Evolutionary conservation across 2,888 invertebrate genomes (phyloP), one percentile per base, ranked within the genome.

Genomic region (Acrobasis repandana): DNA sequence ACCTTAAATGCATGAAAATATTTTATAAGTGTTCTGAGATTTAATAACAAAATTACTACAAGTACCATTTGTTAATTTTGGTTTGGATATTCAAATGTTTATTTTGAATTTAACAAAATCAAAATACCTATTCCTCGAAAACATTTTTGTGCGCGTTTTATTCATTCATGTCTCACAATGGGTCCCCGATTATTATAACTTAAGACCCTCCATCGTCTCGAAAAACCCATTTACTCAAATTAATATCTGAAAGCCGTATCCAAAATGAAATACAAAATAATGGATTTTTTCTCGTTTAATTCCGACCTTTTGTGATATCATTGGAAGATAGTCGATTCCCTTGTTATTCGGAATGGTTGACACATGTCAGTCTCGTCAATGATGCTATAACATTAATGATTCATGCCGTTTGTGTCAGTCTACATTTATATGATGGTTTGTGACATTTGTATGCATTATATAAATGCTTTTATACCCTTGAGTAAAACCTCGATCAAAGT

Each of bases 171-270:
- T 38, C 18, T 18, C 16, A 54, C 54, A 54, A 54, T 38, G 10
- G 54, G 14, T 38, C 43, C 38, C 54, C 38, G 54, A 54, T 54
- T 38, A 54, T 54, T 54, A 18, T 43, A 38, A 54, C 54, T 54
- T 54, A 38, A 54, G 54, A 54, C 20, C 38, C 54, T 54, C 38
- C 54, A 18, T 38, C 54, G 54, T 54, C 54, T 38, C 38, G 14
- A 54, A 54, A 38, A 61, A 57, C 57, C 56, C 60, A 63, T 65
- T 63, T 61, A 54, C 60, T 57, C 59, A 62, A 59, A 62, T 63
- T 61, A 62, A 57, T 65, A 65, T 59, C 62, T 56, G 36, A 54
- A 54, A 54, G 38, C 54, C 38, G 54, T 54, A 54, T 54, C 43
- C 38, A 54, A 54, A 54, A 38, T 38, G 54, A 20, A 54, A 54